Percentiles rank a stretch among this genome's conserved stretches.
Evolutionary conservation across 2,888 invertebrate species (phyloP).

Genomic region (Suillia variegata): DNA sequence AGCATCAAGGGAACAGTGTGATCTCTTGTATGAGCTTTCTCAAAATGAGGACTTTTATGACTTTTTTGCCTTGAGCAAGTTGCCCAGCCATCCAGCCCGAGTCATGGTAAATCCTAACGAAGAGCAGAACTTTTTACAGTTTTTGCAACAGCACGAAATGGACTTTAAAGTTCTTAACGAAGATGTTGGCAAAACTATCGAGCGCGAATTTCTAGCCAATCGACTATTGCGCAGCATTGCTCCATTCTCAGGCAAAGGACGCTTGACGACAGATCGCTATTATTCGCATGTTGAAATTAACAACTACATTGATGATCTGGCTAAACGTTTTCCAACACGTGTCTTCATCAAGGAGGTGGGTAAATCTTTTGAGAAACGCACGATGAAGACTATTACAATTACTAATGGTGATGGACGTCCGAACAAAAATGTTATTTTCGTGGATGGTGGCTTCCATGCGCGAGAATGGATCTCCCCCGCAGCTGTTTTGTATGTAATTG

Average conservation of each 20-base stretch:
- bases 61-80: constrained; percentile 39
- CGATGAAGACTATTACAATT: constrained; percentile 68
- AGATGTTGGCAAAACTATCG: constrained; percentile 43
- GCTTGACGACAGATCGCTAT: constrained; percentile 46
- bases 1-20: constrained; percentile 27
- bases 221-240: constrained; percentile 31
- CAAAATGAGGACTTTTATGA: constrained; percentile 40
- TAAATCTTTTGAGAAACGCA: constrained; percentile 65
- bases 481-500: constrained; percentile 65
- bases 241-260: constrained; percentile 41
- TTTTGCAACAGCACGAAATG: constrained; percentile 32
- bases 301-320: constrained; percentile 62
- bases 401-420: constrained; percentile 62
- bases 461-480: constrained; percentile 73
- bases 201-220: constrained; percentile 37
- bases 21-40: constrained; percentile 35
- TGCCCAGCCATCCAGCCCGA: constrained; percentile 33
- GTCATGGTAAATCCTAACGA: constrained; percentile 46
- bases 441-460: constrained; percentile 69
- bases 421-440: constrained; percentile 63
- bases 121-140: constrained; percentile 32
- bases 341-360: constrained; percentile 67
- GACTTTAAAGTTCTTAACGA: constrained; percentile 35
- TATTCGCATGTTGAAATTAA: constrained; percentile 61
- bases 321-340: constrained; percentile 61